A percentile compares a stretch with the other conserved stretches of the same genome.
Conservation (phyloP, 1,140 invertebrate species). For the Pseudomyrmex sp. region DNA sequence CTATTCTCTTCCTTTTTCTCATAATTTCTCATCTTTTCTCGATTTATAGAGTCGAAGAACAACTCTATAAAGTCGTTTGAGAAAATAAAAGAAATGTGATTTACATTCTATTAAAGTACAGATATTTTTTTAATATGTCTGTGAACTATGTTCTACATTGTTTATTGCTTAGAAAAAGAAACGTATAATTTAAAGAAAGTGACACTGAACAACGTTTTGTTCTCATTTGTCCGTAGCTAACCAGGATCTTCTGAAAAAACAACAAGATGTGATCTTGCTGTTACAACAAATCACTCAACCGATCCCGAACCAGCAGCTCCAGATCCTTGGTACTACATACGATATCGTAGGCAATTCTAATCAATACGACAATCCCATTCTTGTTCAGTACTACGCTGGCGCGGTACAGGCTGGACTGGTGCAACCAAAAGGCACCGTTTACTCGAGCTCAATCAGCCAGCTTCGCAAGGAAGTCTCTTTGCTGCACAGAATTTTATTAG, state of each 20-base stretch:
- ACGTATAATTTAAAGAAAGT: not conserved
- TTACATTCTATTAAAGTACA: too few relatives aligned
- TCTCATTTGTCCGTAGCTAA: constrained; percentile 80
- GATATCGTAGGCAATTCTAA: constrained; percentile 76
- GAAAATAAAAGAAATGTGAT: too few relatives aligned
- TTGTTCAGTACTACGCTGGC: constrained; percentile 77
- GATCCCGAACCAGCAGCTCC: constrained; percentile 79
- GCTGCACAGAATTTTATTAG: constrained; percentile 83
- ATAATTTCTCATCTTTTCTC: not conserved
- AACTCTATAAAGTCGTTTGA: too few relatives aligned
- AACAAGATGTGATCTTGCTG: constrained; percentile 88
- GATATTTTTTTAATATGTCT: too few relatives aligned
- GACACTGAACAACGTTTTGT: not conserved
- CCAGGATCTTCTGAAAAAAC: constrained; percentile 86
- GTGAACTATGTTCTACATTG: too few relatives aligned
- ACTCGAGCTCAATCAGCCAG: constrained; percentile 73
- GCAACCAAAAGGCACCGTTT: constrained; percentile 79
- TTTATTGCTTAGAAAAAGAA: too few relatives aligned
- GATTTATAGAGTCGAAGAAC: too few relatives aligned
- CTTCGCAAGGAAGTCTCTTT: constrained; percentile 81
- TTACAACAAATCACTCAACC: constrained; percentile 86
- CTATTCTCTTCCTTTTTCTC: not conserved
- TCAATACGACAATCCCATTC: constrained; percentile 76
- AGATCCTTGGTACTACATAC: constrained; percentile 77
- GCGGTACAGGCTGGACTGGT: constrained; percentile 75